A percentile compares a stretch with the other conserved stretches of the same genome.
Evolutionary conservation across 2,113 vertebrate genomes (phyloP).

Genomic region (Gadus macrocephalus): DNA sequence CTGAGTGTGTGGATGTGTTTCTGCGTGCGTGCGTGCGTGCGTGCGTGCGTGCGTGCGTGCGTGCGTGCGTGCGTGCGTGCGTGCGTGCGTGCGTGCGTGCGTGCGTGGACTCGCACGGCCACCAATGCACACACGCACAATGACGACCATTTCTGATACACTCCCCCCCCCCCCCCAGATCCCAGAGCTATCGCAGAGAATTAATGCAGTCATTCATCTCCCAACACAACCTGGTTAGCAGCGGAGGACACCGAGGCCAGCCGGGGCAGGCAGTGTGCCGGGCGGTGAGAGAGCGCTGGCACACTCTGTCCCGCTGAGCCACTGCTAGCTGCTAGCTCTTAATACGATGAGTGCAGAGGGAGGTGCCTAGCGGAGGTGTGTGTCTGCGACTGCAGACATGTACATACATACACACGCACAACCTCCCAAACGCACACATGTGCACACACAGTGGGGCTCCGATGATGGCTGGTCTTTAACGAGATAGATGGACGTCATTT

Average conservation of each 20-base stretch:
- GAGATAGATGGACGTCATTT: no score
- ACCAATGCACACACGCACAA: neutral
- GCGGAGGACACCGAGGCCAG: constrained; percentile 31
- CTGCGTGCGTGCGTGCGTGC: neutral
- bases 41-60: neutral
- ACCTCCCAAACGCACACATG: no score
- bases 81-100: neutral
- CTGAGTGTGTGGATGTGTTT: no score
- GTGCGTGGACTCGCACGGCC: neutral
- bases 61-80: neutral
- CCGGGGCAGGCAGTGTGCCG: constrained; percentile 8
- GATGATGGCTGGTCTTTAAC: no score
- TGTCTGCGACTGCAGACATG: neutral
- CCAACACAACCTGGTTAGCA: constrained; percentile 45
- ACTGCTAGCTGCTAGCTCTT: constrained; percentile 17
- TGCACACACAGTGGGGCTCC: no score
- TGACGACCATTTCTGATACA: neutral
- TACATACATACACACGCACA: neutral
- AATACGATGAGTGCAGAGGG: constrained; percentile 23
- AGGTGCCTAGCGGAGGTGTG: constrained; percentile 13
- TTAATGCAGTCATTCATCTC: constrained; percentile 53
- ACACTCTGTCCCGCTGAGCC: constrained; percentile 28
- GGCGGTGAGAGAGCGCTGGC: constrained; percentile 34
- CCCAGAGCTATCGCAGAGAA: constrained; percentile 53
- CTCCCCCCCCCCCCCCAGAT: constrained; percentile 23